Percentiles rank a stretch among this genome's conserved stretches.
These are phyloP conservation scores for Pyrocephalus nanus DNA, from an alignment of 2,797 vertebrate species.

Conservation along the genomic window DNA sequence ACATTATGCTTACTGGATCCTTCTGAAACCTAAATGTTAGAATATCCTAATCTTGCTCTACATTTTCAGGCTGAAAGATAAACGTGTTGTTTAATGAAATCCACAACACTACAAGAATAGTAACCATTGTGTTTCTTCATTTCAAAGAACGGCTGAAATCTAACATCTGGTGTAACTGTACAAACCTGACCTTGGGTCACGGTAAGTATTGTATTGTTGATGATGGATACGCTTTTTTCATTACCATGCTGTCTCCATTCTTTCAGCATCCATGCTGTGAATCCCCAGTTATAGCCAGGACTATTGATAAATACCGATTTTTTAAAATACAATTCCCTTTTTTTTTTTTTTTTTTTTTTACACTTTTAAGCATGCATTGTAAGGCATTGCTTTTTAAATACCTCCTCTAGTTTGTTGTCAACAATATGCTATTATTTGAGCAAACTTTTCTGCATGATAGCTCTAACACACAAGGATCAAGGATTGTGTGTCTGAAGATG, in stretches of 20 bases:
- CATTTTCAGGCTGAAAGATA: conserved; percentile 60
- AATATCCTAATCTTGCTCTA: conserved; percentile 38
- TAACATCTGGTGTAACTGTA: conserved; percentile 65
- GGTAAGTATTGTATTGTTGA: conserved; percentile 68
- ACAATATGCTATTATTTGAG: conserved; percentile 53
- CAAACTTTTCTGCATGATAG: conserved; percentile 54
- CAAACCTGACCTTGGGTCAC: conserved; percentile 69
- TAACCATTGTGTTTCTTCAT: conserved; percentile 56
- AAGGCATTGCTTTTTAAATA: not conserved
- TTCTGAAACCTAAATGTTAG: conserved; percentile 20
- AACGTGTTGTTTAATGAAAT: conserved; percentile 67
- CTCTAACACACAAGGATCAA: conserved; percentile 18
- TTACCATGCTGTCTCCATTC: conserved; percentile 67
- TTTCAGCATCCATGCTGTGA: conserved; percentile 63
- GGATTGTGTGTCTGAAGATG: conserved; percentile 1
- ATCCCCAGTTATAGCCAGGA: conserved; percentile 34
- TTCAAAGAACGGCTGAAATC: conserved; percentile 61
- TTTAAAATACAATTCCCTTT: conserved; percentile 21
- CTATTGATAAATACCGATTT: conserved; percentile 70
- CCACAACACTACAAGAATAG: conserved; percentile 62
- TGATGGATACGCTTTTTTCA: conserved; percentile 73
- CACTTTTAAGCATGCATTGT: conserved; percentile 28
- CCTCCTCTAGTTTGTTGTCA: conserved; percentile 52
- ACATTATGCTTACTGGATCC: not conserved
- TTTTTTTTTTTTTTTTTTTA: not conserved